Conservation (phyloP, 2,888 invertebrate species). For the Pseudoips prasinana region DNA sequence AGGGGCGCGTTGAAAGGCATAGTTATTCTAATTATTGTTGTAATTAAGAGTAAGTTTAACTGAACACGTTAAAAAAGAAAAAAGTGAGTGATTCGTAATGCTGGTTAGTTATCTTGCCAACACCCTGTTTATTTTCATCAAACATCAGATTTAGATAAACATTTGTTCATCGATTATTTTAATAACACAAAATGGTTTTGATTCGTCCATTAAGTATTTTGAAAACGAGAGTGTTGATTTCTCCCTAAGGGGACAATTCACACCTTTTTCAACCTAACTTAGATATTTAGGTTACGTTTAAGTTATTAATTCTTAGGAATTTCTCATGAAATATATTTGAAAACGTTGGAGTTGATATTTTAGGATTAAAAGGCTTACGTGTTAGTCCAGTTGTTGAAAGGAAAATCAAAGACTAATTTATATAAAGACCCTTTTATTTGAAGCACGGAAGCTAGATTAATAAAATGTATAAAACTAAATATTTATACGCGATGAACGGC, state of each 20-base stretch:
- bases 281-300: conserved; percentile 16
- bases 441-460: conserved; percentile 23
- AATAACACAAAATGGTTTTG: conserved; percentile 44
- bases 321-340: background rate
- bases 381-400: conserved; percentile 20
- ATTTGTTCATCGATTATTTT: conserved; percentile 51
- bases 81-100: too few relatives aligned
- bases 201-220: conserved; percentile 36
- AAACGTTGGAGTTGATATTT: conserved; percentile 6
- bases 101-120: too few relatives aligned
- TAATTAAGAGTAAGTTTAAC: too few relatives aligned
- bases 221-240: conserved; percentile 55
- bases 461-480: background rate
- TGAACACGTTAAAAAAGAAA: too few relatives aligned
- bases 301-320: conserved; percentile 3
- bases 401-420: conserved; percentile 8
- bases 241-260: conserved; percentile 49
- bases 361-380: background rate
- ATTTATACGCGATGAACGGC: too few relatives aligned
- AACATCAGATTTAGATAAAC: conserved; percentile 18
- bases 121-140: too few relatives aligned
- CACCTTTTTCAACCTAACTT: conserved; percentile 33
- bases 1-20: too few relatives aligned
- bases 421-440: conserved; percentile 6
- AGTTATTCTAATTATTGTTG: too few relatives aligned